These are phyloP conservation scores for Lagopus muta DNA, from an alignment of 2,113 vertebrate genomes.

Conservation along the genomic window DNA sequence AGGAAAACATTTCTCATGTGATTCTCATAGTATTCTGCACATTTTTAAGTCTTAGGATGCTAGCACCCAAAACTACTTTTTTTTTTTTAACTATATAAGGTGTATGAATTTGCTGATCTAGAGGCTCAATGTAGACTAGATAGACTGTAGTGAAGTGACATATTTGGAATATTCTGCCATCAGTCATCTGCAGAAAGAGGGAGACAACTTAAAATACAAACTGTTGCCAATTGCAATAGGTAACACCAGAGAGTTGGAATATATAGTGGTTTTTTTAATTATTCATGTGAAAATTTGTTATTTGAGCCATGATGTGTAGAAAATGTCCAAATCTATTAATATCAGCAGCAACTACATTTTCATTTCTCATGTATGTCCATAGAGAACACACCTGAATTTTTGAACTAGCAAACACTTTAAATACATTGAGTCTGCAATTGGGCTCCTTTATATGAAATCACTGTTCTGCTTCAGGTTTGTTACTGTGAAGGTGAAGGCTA, in stretches of 20 bases:
- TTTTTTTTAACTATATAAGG: background rate
- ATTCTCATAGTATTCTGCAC: background rate
- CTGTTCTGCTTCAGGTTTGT: background rate
- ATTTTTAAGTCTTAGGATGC: background rate
- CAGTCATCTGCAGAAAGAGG: background rate
- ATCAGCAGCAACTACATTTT: background rate
- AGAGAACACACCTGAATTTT: background rate
- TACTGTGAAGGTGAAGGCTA: background rate
- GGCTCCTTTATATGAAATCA: background rate
- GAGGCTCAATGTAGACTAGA: background rate
- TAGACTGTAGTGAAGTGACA: background rate
- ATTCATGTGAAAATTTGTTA: background rate
- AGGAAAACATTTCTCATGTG: background rate
- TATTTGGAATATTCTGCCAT: background rate
- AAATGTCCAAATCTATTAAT: background rate
- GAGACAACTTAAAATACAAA: constrained; percentile 25
- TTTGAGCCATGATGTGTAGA: background rate
- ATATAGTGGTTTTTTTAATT: background rate
- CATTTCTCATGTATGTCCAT: fast-evolving
- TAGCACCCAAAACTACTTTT: background rate
- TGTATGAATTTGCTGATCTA: background rate
- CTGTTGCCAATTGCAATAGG: background rate
- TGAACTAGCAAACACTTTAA: background rate
- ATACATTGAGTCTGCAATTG: background rate
- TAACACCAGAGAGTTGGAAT: background rate